Evolutionary conservation across 2,797 vertebrate species (phyloP).

Genomic region (Ciconia nigra): DNA sequence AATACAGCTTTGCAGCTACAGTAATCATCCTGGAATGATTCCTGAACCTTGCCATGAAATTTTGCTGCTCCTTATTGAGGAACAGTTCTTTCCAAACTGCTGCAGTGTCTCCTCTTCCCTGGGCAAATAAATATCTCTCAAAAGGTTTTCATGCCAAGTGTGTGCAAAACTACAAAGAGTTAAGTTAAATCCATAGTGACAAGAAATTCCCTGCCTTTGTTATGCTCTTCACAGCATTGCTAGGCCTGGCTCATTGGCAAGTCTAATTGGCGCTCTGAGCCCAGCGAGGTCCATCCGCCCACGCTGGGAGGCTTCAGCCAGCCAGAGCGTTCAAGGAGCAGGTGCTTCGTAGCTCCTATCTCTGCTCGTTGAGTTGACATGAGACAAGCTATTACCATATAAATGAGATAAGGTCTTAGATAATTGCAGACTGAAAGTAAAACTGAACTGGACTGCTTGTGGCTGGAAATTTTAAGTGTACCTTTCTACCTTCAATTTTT

Average conservation of each 20-base stretch:
- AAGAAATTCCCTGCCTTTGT: neutral
- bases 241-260: constrained; percentile 16
- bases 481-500: neutral
- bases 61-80: neutral
- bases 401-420: constrained; percentile 77
- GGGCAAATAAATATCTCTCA: neutral
- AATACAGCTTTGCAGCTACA: neutral
- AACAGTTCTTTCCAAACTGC: neutral
- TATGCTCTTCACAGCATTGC: neutral
- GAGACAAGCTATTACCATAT: constrained; percentile 79
- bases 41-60: neutral
- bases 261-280: neutral
- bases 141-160: neutral
- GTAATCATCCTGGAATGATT: neutral
- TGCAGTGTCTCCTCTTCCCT: neutral
- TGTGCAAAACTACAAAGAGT: neutral
- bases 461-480: constrained; percentile 51
- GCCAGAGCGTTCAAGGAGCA: neutral
- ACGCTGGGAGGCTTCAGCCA: neutral
- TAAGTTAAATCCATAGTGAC: neutral
- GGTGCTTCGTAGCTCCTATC: constrained; percentile 37
- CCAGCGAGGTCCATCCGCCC: neutral
- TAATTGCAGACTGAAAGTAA: constrained; percentile 77
- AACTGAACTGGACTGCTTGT: constrained; percentile 45
- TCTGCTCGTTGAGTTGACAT: constrained; percentile 46